Conservation (phyloP, 2,113 vertebrate genomes). For the Lampris megalopsis region DNA sequence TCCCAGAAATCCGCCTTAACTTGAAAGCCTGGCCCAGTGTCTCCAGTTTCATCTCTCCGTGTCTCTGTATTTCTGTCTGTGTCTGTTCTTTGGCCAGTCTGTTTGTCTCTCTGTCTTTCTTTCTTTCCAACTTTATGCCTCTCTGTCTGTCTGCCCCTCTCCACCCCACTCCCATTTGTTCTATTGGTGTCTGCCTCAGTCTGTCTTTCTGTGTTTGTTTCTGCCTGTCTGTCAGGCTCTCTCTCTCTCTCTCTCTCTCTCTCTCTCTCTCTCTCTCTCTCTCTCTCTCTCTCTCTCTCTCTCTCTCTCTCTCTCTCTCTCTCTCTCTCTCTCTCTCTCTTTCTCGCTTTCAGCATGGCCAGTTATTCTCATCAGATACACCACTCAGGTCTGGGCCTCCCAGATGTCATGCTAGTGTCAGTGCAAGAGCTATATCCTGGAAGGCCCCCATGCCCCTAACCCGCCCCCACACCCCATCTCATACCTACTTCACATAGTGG, state of each 20-base stretch:
- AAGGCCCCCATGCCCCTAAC: slow-evolving; percentile 56
- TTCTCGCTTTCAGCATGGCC: slow-evolving; percentile 56
- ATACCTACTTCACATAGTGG: slow-evolving; percentile 63
- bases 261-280: not conserved
- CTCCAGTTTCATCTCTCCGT: too few species aligned
- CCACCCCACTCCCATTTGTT: too few species aligned
- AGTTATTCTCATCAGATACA: slow-evolving; percentile 80
- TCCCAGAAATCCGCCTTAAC: slow-evolving; percentile 64
- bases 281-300: not conserved
- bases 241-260: too few species aligned
- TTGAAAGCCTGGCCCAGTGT: slow-evolving; percentile 64
- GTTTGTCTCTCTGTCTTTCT: too few species aligned
- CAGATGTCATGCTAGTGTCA: slow-evolving; percentile 69
- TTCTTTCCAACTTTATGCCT: too few species aligned
- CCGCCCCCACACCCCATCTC: too few species aligned
- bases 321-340: not conserved
- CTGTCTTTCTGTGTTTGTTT: too few species aligned
- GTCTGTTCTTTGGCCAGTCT: too few species aligned
- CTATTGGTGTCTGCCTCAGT: too few species aligned
- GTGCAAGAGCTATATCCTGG: slow-evolving; percentile 69
- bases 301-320: slow-evolving; percentile 55
- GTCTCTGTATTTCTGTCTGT: too few species aligned
- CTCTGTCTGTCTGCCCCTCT: too few species aligned
- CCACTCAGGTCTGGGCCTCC: slow-evolving; percentile 68
- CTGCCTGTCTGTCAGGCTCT: too few species aligned